Base-by-base conservation (phyloP, 1,140 invertebrate species). In the Drosophila fuyamai region DNA sequence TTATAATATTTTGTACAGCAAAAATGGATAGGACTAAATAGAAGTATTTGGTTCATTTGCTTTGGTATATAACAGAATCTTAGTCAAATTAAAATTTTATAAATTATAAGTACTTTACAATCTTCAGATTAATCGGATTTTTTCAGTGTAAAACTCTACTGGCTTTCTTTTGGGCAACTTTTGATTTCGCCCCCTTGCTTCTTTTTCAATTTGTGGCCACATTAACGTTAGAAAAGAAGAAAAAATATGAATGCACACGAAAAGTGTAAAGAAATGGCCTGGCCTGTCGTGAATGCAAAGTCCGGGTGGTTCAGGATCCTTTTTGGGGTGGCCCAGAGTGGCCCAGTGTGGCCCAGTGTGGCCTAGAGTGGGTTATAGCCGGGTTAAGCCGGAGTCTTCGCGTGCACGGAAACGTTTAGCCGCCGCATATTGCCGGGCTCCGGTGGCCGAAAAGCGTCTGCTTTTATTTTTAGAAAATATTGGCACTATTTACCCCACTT, bases 201-300 rank as follows among this genome's bases (percentile, higher is more conserved):
- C 61, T 89, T 89, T 88, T 88, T 88, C 83, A 88, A 89, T 89
- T 89, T 89, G 84, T 89, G 84, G 84, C 84, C 84, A 89, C 84
- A 89, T 89, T 89, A 89, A 89, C 76, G 84, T 89, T 89, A 81
- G 76, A 76, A 80, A 77, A 58, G 35, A 53, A 32, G 58, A 32
- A 67, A 57, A 55, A 88, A 86, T 82, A 88, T 79, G 83, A 88
- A 86, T 88, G 84, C 79, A 86, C 81, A 89, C 79, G 80, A 83
- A 88, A 77, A 79, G 80, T 83, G 81, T 80, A 89, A 83, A 88
- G 81, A 85, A 84, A 84, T 85, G 81, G 81, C 67, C 67, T 51
- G 77, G 56, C 71, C 53, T 79, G 71, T 51, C 63, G 47, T 79
- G 54, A 72, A 57, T 76, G 80, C 80, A 83, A 54, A 71, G 41